Evolutionary conservation across 1,140 invertebrate genomes (phyloP), one percentile per base, ranked within the genome.

Genomic region (Scaptodrosophila lebanonensis): DNA sequence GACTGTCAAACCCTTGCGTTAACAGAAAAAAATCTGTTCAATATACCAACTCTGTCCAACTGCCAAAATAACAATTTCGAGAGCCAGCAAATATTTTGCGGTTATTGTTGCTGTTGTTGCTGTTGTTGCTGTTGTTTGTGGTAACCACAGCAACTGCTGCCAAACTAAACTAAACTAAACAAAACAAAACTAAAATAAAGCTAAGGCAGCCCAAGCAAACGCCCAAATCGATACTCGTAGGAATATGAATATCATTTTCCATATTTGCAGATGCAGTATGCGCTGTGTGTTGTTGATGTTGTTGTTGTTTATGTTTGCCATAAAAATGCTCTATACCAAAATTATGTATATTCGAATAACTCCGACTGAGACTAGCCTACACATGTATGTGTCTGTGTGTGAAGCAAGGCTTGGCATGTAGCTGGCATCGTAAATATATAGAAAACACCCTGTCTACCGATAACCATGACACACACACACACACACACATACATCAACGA

Each of bases 21-120:
- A 44, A 2, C 18, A 17, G 56, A 49, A 48, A 30, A n/a, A 17
- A 40, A 6, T 35, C 25, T 53, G 44, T 42, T 20, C 29, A 25
- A 52, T 44, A 22, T 15, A 16, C 9, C 39, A 60, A 42, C 30
- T 38, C 66, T 70, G 61, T 43, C 67, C 65, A 72, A 52, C 56
- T 79, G 72, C 53, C 67, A 68, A 66, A 54, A 77, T 79, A 77
- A 79, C 73, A 72, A 77, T 79, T 79, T 72, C 17, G 29, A 40
- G 44, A 58, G 59, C 58, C 49, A 77, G 36, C 63, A 71, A 75
- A 76, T 76, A 76, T 76, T 77, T 66, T 59, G 49, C 56, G 67
- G 40, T 29, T 43, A 64, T 65, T 65, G 57, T 47, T 38, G 52
- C 53, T 58, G 49, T 32, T 39, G 35, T 13, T 65, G 22, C 8